A percentile compares a stretch with the other conserved stretches of the same genome.
These are phyloP conservation scores for Rhaphigaster nebulosa DNA, from an alignment of 2,888 invertebrate genomes.

Conservation along the genomic window DNA sequence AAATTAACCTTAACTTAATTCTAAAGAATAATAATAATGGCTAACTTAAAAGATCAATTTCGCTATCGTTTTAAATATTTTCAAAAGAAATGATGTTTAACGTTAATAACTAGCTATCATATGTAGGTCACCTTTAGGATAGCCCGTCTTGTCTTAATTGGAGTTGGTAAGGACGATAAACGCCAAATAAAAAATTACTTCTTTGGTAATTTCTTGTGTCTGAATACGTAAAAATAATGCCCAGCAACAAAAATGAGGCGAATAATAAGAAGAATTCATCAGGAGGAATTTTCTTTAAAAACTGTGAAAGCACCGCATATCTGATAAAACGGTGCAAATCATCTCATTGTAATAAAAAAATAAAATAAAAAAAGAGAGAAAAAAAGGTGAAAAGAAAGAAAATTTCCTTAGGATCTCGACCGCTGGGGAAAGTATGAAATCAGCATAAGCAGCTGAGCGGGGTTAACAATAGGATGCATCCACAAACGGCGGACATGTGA, in stretches of 20 bases:
- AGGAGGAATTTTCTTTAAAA: neutral
- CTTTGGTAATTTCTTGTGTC: too few relatives aligned
- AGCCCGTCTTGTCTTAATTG: too few relatives aligned
- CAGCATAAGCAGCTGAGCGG: conserved; percentile 12
- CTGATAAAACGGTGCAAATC: conserved; percentile 14
- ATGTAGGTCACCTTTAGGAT: too few relatives aligned
- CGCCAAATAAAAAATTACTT: too few relatives aligned
- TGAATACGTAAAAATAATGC: neutral
- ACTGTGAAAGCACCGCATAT: conserved; percentile 22
- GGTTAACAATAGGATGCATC: conserved; percentile 16
- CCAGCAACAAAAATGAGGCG: neutral
- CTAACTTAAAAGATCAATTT: too few relatives aligned
- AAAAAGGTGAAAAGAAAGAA: conserved; percentile 46
- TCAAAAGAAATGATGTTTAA: too few relatives aligned
- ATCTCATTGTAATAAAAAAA: neutral
- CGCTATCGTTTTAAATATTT: too few relatives aligned
- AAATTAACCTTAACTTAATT: too few relatives aligned
- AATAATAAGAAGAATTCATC: neutral
- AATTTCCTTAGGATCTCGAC: conserved; percentile 35
- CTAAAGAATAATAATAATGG: too few relatives aligned
- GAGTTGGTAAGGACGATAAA: too few relatives aligned
- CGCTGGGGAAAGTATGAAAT: conserved; percentile 38
- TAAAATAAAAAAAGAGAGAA: neutral
- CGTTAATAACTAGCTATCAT: too few relatives aligned
- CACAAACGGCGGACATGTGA: conserved; percentile 10